Evolutionary conservation across 2,888 invertebrate species (phyloP).

Genomic region (Leptogaster cylindrica): DNA sequence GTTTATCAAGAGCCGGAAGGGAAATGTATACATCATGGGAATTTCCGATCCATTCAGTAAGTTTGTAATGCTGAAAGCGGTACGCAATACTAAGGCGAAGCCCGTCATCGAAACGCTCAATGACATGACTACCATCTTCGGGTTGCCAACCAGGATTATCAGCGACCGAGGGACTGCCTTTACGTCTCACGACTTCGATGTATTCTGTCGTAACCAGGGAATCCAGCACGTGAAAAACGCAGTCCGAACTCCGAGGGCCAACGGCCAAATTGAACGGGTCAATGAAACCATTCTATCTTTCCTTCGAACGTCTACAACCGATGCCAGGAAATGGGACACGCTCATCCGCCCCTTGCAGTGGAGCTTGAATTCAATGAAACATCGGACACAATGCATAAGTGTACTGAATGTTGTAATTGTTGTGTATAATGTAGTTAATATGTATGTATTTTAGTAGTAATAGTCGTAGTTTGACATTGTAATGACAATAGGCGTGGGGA

Average conservation of each 20-base stretch:
- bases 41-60: constrained; percentile 41
- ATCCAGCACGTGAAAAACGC: neutral
- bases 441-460: too few species aligned
- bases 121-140: neutral
- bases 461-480: too few species aligned
- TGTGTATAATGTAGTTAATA: too few species aligned
- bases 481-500: too few species aligned
- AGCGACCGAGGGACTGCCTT: neutral
- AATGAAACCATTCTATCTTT: neutral
- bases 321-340: too few species aligned
- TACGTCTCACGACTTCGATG: neutral
- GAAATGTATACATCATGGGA: constrained; percentile 35
- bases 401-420: too few species aligned
- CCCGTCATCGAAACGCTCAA: neutral
- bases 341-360: too few species aligned
- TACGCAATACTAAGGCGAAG: constrained; percentile 22
- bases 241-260: too few species aligned
- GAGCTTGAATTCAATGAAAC: too few species aligned
- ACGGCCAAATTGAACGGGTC: neutral
- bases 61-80: constrained; percentile 28
- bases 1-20: constrained; percentile 21
- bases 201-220: too few species aligned
- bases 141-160: neutral
- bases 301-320: neutral
- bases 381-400: too few species aligned